Conservation (phyloP, 1,140 invertebrate genomes). For the Brachionus rotundiformis region DNA sequence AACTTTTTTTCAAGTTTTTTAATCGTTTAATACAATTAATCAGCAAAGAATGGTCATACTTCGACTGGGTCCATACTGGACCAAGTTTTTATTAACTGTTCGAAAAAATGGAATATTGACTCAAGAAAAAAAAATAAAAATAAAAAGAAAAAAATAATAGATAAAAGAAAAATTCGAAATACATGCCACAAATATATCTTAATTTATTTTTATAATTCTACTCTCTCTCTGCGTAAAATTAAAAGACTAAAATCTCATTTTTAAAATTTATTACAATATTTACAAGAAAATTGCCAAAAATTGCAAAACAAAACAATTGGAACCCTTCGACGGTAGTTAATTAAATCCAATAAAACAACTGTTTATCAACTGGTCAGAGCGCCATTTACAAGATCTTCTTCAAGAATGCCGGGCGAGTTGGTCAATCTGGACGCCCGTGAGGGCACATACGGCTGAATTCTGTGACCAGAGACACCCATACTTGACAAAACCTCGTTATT, state of each 20-base stretch:
- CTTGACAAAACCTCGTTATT: constrained; percentile 21
- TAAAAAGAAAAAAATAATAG: background rate
- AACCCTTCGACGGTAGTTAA: background rate
- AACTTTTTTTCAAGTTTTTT: background rate
- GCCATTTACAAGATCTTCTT: constrained; percentile 8
- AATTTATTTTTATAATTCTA: background rate
- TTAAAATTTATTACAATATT: constrained; percentile 48
- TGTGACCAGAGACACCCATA: background rate
- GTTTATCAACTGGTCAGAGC: background rate
- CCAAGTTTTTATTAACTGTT: background rate
- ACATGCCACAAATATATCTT: background rate
- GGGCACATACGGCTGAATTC: background rate
- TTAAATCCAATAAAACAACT: constrained; percentile 26
- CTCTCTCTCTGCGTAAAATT: background rate
- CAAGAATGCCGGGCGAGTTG: constrained; percentile 13
- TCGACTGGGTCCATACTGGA: background rate
- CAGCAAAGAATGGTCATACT: background rate
- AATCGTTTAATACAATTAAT: background rate
- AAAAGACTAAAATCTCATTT: constrained; percentile 48
- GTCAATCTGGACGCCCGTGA: background rate
- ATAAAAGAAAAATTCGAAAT: background rate
- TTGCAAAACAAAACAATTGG: constrained; percentile 37
- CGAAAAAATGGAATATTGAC: background rate
- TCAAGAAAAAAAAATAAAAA: background rate
- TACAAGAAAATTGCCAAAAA: constrained; percentile 38